Evolutionary conservation across 1,140 invertebrate species (phyloP), one percentile per base, ranked within the genome.

Genomic region (Anastrepha ludens): DNA sequence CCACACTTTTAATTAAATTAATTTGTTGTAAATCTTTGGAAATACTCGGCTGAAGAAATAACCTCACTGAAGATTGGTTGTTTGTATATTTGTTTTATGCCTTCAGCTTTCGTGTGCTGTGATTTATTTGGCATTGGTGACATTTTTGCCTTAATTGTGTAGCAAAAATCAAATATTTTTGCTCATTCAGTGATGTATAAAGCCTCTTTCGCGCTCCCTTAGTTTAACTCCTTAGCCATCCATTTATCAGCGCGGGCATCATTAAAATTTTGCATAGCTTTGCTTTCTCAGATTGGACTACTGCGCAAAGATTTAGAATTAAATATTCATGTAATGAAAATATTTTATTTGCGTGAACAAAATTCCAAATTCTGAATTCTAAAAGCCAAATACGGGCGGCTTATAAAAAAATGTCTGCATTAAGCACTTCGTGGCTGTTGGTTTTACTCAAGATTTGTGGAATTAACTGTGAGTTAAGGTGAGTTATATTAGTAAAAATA

Each of bases 1-100:
- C 74, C 74, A 81, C 47, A 81, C 74, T 86, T 86, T 62, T 86
- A 86, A 86, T 86, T 86, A 11, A 86, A 86, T 86, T 86, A 86
- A 86, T 86, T 86, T 86, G 85, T 86, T 86, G 85, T 60, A 86
- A 86, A 86, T 86, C 85, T 86, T 86, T 59, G 50, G 50, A 41
- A 86, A 60, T 86, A 60, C 50, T 55, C 3, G 6, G n/a, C 74
- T 55, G 74, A 44, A 44, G 70, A 44, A 15, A 81, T 55, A 81
- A 81, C n/a, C 55, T 81, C 7, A 55, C 50, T n/a, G n/a, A 17
- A 13, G 4, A n/a, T 62, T 62, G 15, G n/a, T 44, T 29, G n/a
- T 67, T 67, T 67, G 29, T 39, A 55, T 55, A 55, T 55, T 67
- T 67, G 8, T 29, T 81, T 81, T 7, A 50, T 55, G 15, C 17